Evolutionary conservation across 2,113 vertebrate genomes (phyloP).

Genomic region (Sander lucioperca): DNA sequence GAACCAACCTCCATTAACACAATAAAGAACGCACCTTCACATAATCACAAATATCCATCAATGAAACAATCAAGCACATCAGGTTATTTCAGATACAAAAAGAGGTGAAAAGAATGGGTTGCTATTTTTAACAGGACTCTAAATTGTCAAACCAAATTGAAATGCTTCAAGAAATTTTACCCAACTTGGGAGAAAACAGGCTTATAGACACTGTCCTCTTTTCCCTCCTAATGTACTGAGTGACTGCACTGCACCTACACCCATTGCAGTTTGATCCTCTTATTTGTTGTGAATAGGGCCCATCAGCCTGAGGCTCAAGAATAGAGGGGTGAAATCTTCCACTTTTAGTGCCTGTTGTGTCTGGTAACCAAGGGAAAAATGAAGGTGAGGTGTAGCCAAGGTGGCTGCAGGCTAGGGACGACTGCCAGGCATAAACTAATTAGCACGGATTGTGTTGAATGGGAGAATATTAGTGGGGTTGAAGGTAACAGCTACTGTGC

Average conservation of each 20-base stretch:
- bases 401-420: conserved; percentile 51
- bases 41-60: conserved; percentile 20
- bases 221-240: conserved; percentile 27
- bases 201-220: conserved; percentile 26
- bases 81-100: conserved; percentile 24
- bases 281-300: conserved; percentile 73
- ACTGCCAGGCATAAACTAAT: conserved; percentile 69
- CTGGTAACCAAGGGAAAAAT: conserved; percentile 60
- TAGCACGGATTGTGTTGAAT: conserved; percentile 51
- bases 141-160: conserved; percentile 2
- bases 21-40: background rate
- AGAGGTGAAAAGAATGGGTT: conserved; percentile 8
- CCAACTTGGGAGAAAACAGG: conserved; percentile 31
- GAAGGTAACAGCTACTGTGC: conserved; percentile 42
- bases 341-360: conserved; percentile 61
- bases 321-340: conserved; percentile 62
- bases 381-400: conserved; percentile 62
- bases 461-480: conserved; percentile 42
- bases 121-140: conserved; percentile 26
- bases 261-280: conserved; percentile 69
- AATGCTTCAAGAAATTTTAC: conserved; percentile 7
- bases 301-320: conserved; percentile 63
- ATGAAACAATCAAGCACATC: conserved; percentile 22
- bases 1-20: conserved; percentile 4
- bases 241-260: conserved; percentile 45